phyloP scores from a whole-genome alignment of 2,113 vertebrate species.

The Platycercus adscitus region DNA sequence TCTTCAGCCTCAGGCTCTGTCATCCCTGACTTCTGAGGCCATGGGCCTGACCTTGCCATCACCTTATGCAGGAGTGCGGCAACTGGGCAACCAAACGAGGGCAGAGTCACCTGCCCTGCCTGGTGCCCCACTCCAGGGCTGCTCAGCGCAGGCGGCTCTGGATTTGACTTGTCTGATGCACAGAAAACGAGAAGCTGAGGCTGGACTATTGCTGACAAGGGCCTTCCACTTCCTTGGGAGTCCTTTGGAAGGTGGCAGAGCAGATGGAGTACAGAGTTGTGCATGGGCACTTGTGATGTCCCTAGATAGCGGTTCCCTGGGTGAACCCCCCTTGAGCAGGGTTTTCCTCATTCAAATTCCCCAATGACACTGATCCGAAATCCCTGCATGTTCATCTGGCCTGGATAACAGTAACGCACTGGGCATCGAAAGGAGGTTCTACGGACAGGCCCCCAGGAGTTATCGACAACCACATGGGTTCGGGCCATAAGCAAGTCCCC shows the following conservation, averaged over 20 bases:
- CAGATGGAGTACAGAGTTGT: not conserved
- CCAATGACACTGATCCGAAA: not conserved
- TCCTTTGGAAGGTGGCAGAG: not conserved
- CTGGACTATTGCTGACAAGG: not conserved
- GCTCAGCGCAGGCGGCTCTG: not conserved
- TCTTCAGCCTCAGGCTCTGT: not conserved
- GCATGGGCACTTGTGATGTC: too few relatives aligned
- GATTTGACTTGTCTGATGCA: too few relatives aligned
- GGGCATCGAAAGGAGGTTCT: not conserved
- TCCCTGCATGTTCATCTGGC: not conserved
- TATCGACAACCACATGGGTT: not conserved
- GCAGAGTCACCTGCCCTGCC: not conserved
- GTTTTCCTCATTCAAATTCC: not conserved
- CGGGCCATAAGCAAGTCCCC: not conserved
- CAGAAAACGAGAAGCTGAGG: not conserved
- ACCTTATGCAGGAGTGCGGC: not conserved
- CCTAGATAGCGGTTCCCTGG: not conserved
- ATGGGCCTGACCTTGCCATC: not conserved
- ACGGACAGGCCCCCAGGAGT: not conserved
- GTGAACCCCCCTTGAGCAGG: not conserved
- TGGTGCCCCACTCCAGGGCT: not conserved
- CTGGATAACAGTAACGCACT: not conserved
- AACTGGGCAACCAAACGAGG: accelerated
- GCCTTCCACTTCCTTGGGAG: not conserved
- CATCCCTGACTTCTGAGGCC: not conserved